Percentiles rank a stretch among this genome's conserved stretches.
phyloP scores from a whole-genome alignment of 2,797 vertebrate species.

The Philypnodon macrostomus region DNA sequence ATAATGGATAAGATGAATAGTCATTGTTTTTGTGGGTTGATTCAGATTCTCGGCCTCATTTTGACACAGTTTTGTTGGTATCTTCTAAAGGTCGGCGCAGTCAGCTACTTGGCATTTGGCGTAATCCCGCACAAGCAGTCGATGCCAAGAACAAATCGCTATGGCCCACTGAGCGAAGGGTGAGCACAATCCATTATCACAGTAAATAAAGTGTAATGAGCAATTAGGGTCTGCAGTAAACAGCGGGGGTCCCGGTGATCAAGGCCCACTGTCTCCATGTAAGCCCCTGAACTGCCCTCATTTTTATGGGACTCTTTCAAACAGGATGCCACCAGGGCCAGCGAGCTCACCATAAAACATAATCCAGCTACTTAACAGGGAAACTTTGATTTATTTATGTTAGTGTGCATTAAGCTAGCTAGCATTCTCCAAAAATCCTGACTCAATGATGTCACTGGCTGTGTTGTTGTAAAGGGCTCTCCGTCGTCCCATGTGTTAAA shows the following conservation, averaged over 20 bases:
- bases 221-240: constrained; percentile 56
- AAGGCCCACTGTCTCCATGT: constrained; percentile 36
- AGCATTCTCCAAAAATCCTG: constrained; percentile 63
- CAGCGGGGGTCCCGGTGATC: constrained; percentile 42
- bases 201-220: constrained; percentile 61
- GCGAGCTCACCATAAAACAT: constrained; percentile 56
- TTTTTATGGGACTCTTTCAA: constrained; percentile 58
- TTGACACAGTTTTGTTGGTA: neutral
- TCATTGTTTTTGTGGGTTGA: no score
- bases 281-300: constrained; percentile 40
- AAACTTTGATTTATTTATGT: constrained; percentile 72
- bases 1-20: no score
- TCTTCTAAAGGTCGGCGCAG: neutral
- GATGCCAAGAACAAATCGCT: constrained; percentile 15
- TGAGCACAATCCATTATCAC: constrained; percentile 39
- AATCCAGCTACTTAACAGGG: constrained; percentile 62
- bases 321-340: constrained; percentile 44
- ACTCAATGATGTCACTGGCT: constrained; percentile 72
- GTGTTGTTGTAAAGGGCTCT: constrained; percentile 63
- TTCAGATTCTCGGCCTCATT: no score
- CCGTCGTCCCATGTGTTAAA: constrained; percentile 74
- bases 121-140: neutral
- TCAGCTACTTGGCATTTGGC: neutral
- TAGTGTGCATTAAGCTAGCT: constrained; percentile 69
- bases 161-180: constrained; percentile 22